Base-by-base conservation (phyloP, 1,140 invertebrate species). In the Asobara japonica region DNA sequence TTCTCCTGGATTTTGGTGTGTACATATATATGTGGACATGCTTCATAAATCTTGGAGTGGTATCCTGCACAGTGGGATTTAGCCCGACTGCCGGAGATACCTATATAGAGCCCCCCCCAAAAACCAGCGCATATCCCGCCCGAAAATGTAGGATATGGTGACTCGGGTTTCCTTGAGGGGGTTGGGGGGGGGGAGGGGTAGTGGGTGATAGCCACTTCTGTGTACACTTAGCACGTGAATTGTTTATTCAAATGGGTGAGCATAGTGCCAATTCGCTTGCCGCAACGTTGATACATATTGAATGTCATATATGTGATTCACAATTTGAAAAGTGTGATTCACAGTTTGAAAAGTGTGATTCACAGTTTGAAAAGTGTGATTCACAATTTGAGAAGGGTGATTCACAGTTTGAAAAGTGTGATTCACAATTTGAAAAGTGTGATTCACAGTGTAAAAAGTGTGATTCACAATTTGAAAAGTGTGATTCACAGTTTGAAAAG, bases 11-110 rank as follows among this genome's bases (percentile, higher is more conserved):
- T 56, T 56, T 56, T 56, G 20, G 51, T 56, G 51, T 56, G 51
- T 56, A 56, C n/a, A n/a, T 56, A 56, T 56, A 22, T 51, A 5
- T 16, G 45, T 56, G 51, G 51, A 13, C 3, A 56, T 56, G 51
- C 51, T 56, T 56, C 51, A 56, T 56, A 56, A 56, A 56, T 56
- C 51, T 56, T 56, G 51, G 51, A 56, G 51, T 56, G 22, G 51
- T 56, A 56, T 56, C 51, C 51, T 56, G 51, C 22, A 56, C 51
- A 56, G 51, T 22, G 22, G 51, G 51, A 25, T 56, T 56, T 56
- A 56, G 51, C 18, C 51, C 51, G 22, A 27, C 51, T 56, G 25
- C 51, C 51, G 51, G 51, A 56, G 51, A 56, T 56, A 56, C 51
- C 51, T 25, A 56, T 22, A 22, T 56, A 20, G 22, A 51, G 25